Evolutionary conservation across 2,113 vertebrate genomes (phyloP).

Genomic region (Heliornis fulica): DNA sequence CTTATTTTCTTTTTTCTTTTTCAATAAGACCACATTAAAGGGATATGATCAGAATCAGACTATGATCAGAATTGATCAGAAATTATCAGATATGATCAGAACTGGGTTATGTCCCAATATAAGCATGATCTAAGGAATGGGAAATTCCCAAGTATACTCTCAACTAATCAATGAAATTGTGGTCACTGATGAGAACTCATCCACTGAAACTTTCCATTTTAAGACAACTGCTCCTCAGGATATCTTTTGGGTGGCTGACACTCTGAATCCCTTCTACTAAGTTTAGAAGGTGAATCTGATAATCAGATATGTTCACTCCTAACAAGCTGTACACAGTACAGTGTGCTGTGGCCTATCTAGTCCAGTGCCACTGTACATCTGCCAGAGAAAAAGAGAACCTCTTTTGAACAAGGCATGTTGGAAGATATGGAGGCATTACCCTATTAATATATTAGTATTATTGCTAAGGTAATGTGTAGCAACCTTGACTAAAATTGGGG

Average conservation of each 20-base stretch:
- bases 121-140: background rate
- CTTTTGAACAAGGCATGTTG: background rate
- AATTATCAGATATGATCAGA: background rate
- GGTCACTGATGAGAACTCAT: background rate
- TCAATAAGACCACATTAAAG: background rate
- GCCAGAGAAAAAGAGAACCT: fast-evolving
- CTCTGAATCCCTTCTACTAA: background rate
- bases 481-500: background rate
- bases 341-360: background rate
- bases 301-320: background rate
- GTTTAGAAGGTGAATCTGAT: background rate
- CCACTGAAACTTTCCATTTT: background rate
- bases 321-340: background rate
- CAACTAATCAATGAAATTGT: background rate
- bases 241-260: background rate
- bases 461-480: background rate
- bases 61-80: no score
- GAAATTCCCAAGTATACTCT: background rate
- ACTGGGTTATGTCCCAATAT: background rate
- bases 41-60: background rate
- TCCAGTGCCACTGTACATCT: background rate
- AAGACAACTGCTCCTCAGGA: background rate
- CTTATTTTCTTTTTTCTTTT: no score
- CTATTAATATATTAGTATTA: fast-evolving
- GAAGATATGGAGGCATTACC: background rate